Conservation (phyloP, 2,888 invertebrate species). For the Heteropelma amictum region DNA sequence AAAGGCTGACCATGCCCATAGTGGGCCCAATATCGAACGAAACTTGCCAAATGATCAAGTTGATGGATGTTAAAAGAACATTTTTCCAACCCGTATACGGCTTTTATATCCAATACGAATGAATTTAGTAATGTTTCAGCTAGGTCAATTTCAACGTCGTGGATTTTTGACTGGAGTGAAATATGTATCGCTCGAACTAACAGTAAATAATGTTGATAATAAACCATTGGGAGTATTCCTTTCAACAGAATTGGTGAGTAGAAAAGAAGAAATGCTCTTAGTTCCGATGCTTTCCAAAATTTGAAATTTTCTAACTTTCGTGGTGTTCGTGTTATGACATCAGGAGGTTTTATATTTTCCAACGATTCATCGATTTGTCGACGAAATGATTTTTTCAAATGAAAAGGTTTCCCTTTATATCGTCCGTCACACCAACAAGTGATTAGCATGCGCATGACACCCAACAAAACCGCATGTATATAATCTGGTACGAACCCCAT, state of each 20-base stretch:
- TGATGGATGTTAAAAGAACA: slow-evolving; percentile 43
- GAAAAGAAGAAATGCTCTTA: slow-evolving; percentile 9
- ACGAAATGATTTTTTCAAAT: slow-evolving; percentile 24
- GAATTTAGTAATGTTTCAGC: slow-evolving; percentile 14
- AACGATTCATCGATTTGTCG: slow-evolving; percentile 11
- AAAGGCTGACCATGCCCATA: slow-evolving; percentile 42
- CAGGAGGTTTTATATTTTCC: slow-evolving; percentile 25
- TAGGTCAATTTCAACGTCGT: slow-evolving; percentile 3
- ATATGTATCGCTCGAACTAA: slow-evolving; percentile 6
- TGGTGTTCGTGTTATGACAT: slow-evolving; percentile 22
- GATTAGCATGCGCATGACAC: slow-evolving; percentile 1
- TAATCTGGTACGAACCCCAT: slow-evolving; percentile 26
- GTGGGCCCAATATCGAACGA: no score
- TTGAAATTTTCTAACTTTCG: neutral
- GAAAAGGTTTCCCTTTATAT: slow-evolving; percentile 6
- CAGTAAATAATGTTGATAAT: slow-evolving; percentile 29
- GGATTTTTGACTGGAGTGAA: neutral
- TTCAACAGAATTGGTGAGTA: slow-evolving; percentile 25
- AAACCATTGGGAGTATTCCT: neutral
- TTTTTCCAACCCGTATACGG: slow-evolving; percentile 32
- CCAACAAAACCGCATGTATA: slow-evolving; percentile 26
- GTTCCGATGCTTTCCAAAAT: slow-evolving; percentile 31
- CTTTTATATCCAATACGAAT: slow-evolving; percentile 21
- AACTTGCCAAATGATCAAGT: slow-evolving; percentile 12
- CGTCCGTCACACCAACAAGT: neutral